phyloP scores from a whole-genome alignment of 2,888 invertebrate species.

The Microdon myrmicae region DNA sequence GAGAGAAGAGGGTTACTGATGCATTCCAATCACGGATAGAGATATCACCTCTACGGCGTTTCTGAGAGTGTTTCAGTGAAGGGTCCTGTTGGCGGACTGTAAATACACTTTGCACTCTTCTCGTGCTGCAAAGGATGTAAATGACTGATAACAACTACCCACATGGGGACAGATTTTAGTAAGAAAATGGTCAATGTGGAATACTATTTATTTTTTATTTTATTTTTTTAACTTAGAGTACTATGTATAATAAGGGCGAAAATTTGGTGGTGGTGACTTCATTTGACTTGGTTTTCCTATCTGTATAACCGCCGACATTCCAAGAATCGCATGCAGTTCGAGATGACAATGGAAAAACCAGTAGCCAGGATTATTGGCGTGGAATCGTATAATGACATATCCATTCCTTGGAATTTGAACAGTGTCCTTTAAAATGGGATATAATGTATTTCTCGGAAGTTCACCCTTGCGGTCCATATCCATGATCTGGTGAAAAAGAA shows the following conservation, averaged over 20 bases:
- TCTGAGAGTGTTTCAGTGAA: too few relatives aligned
- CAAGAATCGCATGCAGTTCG: constrained; percentile 57
- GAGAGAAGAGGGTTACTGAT: too few relatives aligned
- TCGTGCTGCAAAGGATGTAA: too few relatives aligned
- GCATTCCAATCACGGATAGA: too few relatives aligned
- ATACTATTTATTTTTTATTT: too few relatives aligned
- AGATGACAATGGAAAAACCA: constrained; percentile 63
- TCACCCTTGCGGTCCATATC: constrained; percentile 59
- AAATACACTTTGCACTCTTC: too few relatives aligned
- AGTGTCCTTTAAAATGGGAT: constrained; percentile 59
- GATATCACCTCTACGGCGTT: too few relatives aligned
- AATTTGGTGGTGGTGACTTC: constrained; percentile 43
- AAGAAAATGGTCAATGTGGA: too few relatives aligned
- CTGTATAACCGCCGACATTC: constrained; percentile 61
- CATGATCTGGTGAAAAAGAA: constrained; percentile 53
- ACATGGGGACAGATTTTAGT: too few relatives aligned
- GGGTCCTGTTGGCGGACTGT: too few relatives aligned
- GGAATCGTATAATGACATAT: constrained; percentile 61
- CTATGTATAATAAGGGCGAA: constrained; percentile 6
- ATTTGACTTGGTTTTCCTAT: constrained; percentile 61
- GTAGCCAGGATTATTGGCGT: constrained; percentile 61
- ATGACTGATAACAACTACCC: too few relatives aligned
- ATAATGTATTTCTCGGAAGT: constrained; percentile 55
- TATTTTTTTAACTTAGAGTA: too few relatives aligned
- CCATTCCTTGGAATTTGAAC: constrained; percentile 60